These are phyloP conservation scores for Mus spicilegus DNA, from an alignment of 2,113 vertebrate species.

Conservation along the genomic window DNA sequence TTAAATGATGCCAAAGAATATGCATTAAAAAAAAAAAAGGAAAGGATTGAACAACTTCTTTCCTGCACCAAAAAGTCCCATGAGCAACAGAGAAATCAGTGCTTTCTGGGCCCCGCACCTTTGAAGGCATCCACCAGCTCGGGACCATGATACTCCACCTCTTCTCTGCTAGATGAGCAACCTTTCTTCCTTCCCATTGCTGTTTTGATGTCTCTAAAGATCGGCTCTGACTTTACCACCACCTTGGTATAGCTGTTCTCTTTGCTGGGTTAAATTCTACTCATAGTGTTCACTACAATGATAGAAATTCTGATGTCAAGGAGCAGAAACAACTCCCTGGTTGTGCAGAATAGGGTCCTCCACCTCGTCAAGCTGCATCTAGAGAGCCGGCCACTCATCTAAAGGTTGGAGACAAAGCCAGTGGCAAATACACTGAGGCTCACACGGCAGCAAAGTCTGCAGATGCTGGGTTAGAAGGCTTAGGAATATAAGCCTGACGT, in stretches of 20 bases:
- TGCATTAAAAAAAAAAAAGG: not conserved
- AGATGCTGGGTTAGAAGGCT: not conserved
- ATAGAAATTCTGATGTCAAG: not conserved
- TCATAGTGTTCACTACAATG: not conserved
- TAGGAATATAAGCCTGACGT: conserved; percentile 4
- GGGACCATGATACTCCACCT: not conserved
- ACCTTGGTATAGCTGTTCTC: not conserved
- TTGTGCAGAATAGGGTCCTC: accelerated
- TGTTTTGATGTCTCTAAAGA: not conserved
- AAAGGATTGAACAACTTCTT: not conserved
- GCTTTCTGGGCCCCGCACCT: not conserved
- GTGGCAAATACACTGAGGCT: not conserved
- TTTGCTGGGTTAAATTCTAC: not conserved
- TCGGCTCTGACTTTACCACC: not conserved
- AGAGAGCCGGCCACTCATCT: not conserved
- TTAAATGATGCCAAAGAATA: not conserved
- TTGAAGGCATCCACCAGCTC: not conserved
- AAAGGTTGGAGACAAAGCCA: not conserved
- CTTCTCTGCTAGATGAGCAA: accelerated
- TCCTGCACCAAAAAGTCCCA: not conserved
- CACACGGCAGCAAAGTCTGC: not conserved
- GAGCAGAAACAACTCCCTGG: not conserved
- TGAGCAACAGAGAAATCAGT: not conserved
- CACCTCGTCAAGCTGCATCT: not conserved
- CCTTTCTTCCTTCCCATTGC: not conserved